Evolutionary conservation across 2,113 vertebrate species (phyloP).

Genomic region (Toxotes jaculatrix): DNA sequence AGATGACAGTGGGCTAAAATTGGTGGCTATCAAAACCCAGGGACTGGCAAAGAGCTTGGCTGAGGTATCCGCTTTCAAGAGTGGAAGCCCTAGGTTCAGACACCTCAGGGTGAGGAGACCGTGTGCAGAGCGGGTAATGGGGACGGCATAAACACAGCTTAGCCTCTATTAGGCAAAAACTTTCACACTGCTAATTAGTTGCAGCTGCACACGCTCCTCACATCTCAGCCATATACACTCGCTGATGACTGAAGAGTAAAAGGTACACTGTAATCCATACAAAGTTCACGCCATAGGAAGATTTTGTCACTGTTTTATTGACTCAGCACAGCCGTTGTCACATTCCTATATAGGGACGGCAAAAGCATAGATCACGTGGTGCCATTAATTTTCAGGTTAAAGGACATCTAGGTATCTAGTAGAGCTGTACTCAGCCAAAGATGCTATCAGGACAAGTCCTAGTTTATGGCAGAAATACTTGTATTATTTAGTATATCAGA

Average conservation of each 20-base stretch:
- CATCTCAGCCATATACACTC: conserved; percentile 28
- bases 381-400: neutral
- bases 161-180: conserved; percentile 47
- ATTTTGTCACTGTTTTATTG: conserved; percentile 10
- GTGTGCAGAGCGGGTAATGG: conserved; percentile 23
- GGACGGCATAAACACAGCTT: conserved; percentile 56
- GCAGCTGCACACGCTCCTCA: conserved; percentile 43
- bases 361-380: neutral
- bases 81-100: conserved; percentile 66
- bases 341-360: neutral
- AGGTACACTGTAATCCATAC: neutral
- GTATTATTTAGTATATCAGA: neutral
- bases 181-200: conserved; percentile 72
- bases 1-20: conserved; percentile 83
- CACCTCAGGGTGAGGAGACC: conserved; percentile 38
- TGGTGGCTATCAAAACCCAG: conserved; percentile 79
- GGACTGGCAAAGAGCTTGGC: conserved; percentile 69
- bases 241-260: conserved; percentile 12
- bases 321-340: conserved; percentile 7
- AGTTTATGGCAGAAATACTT: neutral
- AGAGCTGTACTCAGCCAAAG: neutral
- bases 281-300: neutral
- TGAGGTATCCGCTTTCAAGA: conserved; percentile 71
- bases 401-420: neutral
- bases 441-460: neutral